Conservation (phyloP, 2,888 invertebrate species). For the Cephalotes varians region DNA sequence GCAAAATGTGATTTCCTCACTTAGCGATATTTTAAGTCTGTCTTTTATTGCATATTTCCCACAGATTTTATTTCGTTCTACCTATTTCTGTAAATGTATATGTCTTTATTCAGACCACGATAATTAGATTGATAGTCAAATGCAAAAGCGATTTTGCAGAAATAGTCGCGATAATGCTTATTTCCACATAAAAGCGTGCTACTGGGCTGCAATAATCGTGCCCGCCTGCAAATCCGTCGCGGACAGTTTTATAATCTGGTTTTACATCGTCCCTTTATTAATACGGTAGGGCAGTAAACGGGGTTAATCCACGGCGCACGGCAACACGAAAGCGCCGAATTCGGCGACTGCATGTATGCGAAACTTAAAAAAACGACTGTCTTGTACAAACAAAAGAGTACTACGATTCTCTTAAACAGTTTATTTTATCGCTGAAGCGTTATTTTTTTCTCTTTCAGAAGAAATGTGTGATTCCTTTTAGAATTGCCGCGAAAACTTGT, state of each 20-base stretch:
- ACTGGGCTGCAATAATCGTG: slow-evolving; percentile 33
- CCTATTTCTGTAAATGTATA: neutral
- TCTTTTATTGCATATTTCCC: neutral
- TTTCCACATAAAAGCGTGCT: slow-evolving; percentile 41
- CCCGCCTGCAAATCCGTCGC: slow-evolving; percentile 40
- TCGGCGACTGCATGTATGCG: slow-evolving; percentile 6
- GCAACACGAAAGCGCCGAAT: slow-evolving; percentile 27
- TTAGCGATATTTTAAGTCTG: neutral
- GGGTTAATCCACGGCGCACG: slow-evolving; percentile 67
- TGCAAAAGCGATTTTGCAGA: slow-evolving; percentile 31
- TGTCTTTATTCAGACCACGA: slow-evolving; percentile 36
- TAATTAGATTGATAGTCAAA: slow-evolving; percentile 57
- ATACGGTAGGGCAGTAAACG: slow-evolving; percentile 70
- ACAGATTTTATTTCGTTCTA: neutral
- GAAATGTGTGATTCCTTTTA: neutral
- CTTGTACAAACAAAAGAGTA: neutral
- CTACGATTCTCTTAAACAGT: neutral
- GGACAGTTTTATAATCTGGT: slow-evolving; percentile 57
- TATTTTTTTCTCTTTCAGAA: neutral
- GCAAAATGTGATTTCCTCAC: neutral
- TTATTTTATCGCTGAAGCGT: neutral
- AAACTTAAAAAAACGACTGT: slow-evolving; percentile 16
- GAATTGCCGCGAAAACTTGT: neutral
- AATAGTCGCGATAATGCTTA: slow-evolving; percentile 39
- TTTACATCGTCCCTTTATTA: slow-evolving; percentile 68